These are phyloP conservation scores for Galemys pyrenaicus DNA, from an alignment of 2,113 vertebrate genomes.

Conservation along the genomic window DNA sequence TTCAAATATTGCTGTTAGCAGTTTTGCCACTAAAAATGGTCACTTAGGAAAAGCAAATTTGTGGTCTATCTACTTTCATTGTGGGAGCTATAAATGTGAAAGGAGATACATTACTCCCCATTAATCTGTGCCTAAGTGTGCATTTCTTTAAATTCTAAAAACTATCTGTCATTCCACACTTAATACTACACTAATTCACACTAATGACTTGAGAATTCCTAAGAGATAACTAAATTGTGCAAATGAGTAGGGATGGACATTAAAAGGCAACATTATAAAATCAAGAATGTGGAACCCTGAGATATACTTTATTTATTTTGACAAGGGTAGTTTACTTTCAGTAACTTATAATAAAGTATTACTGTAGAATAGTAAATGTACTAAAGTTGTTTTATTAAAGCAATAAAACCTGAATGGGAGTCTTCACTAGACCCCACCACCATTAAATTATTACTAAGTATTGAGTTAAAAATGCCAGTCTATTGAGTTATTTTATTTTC, in stretches of 20 bases:
- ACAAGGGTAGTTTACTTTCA: constrained; percentile 69
- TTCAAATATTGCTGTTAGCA: constrained; percentile 44
- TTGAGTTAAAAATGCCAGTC: constrained; percentile 42
- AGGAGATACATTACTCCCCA: constrained; percentile 58
- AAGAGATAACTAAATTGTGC: constrained; percentile 52
- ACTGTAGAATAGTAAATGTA: constrained; percentile 33
- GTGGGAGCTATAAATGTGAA: constrained; percentile 63
- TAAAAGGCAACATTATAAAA: constrained; percentile 71
- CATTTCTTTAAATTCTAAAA: constrained; percentile 59
- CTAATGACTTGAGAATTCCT: constrained; percentile 64
- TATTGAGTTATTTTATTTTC: constrained; percentile 50
- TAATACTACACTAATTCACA: constrained; percentile 67
- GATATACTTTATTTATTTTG: constrained; percentile 71
- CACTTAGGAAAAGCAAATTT: constrained; percentile 61
- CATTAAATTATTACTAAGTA: constrained; percentile 43
- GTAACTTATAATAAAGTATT: constrained; percentile 62
- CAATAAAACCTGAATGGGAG: constrained; percentile 55
- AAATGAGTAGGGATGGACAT: constrained; percentile 53
- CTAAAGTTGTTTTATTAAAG: constrained; percentile 74
- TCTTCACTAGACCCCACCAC: background rate
- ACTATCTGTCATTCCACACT: constrained; percentile 57
- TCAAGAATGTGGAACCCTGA: constrained; percentile 31
- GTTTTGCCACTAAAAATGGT: constrained; percentile 57
- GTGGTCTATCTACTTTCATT: constrained; percentile 59
- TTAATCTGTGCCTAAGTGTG: constrained; percentile 59